Evolutionary conservation across 2,797 vertebrate genomes (phyloP).

Genomic region (Lithobates sylvaticus): DNA sequence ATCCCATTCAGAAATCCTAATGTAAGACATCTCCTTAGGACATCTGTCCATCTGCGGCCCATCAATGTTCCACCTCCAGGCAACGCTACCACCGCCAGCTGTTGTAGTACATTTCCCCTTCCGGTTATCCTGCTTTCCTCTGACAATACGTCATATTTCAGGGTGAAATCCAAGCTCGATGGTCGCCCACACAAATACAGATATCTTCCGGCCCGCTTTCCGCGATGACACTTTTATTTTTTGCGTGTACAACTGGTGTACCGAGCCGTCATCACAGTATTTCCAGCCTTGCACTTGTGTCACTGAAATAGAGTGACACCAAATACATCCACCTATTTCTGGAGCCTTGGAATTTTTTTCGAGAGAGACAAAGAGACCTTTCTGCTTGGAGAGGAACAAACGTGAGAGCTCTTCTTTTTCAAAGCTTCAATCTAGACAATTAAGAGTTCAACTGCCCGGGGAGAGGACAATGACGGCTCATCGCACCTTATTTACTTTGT

Average conservation of each 20-base stretch:
- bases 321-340: conserved; percentile 45
- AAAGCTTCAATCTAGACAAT: conserved; percentile 28
- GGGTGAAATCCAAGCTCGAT: neutral
- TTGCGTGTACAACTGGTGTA: conserved; percentile 23
- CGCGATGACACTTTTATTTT: conserved; percentile 22
- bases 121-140: neutral
- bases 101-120: neutral
- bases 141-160: neutral
- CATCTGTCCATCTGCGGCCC: neutral
- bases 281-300: conserved; percentile 36
- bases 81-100: neutral
- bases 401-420: neutral
- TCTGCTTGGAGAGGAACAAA: neutral
- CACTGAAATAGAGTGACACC: conserved; percentile 40
- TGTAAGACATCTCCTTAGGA: neutral
- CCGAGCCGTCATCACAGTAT: conserved; percentile 28
- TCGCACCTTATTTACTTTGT: conserved; percentile 7
- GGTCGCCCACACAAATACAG: neutral
- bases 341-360: neutral
- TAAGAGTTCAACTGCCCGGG: conserved; percentile 8
- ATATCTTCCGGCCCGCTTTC: neutral
- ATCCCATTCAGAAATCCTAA: neutral
- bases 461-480: conserved; percentile 3
- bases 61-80: neutral
- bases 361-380: conserved; percentile 30